Evolutionary conservation across 2,888 invertebrate species (phyloP), one percentile per base, ranked within the genome.

Genomic region (Adineta ricciae): DNA sequence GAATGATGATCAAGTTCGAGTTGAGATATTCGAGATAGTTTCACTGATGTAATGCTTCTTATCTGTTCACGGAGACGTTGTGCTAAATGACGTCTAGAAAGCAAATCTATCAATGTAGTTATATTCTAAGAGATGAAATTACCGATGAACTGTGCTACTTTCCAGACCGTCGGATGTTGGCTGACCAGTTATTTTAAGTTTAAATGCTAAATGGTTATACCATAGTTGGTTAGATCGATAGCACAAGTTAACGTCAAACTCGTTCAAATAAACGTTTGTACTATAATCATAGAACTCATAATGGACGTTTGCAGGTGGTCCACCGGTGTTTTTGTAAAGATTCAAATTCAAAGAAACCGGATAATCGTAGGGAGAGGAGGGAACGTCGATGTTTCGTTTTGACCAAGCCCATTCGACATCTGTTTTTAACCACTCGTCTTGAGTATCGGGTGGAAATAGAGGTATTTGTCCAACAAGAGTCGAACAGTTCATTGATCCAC

Each of bases 161-260:
- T 78, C 73, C 19, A 78, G 5, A 24, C 9, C 41, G 11, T 36
- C 9, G 24, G 73, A 1, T 41, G 24, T 41, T 78, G 41, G 11
- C 41, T 41, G 73, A 36, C 38, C 24, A 14, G 2, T 64, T 7
- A 78, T 78, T 21, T 78, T 78, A 0, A 78, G 21, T 41, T 78
- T 38, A 78, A 78, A 78, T 78, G 73, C 73, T 41, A 78, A 36
- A 78, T 78, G 73, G 5, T 24, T 16, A 78, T 78, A 36, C 36
- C 36, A 41, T 78, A 78, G 9, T 41, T 78, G 38, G 24, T 78
- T 78, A 38, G 73, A 78, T 78, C 73, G 73, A 78, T 78, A 78
- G 7, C 73, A 78, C 24, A 78, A 5, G n/a, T 41, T 38, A 78
- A 78, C 41, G 41, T 78, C 73, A 27, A 78, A 78, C 41, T 78